These are phyloP conservation scores for Megalurothrips usitatus DNA, from an alignment of 2,888 invertebrate species.

Conservation along the genomic window DNA sequence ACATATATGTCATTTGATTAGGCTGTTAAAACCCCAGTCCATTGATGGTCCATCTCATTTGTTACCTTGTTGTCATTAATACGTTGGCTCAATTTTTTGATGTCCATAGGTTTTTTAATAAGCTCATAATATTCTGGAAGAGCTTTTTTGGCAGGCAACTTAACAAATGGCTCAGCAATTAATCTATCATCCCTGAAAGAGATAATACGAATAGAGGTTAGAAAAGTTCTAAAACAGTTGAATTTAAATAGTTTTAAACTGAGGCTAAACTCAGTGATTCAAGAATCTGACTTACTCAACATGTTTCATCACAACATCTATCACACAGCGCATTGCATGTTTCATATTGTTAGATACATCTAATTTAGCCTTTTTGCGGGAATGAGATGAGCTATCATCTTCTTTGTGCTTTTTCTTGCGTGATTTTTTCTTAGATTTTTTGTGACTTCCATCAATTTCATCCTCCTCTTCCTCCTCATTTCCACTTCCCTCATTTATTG, in stretches of 20 bases:
- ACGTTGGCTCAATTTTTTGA: slow-evolving; percentile 51
- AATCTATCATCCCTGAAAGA: slow-evolving; percentile 49
- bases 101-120: slow-evolving; percentile 54
- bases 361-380: background rate
- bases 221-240: background rate
- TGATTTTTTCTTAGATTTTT: slow-evolving; percentile 37
- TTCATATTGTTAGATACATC: slow-evolving; percentile 18
- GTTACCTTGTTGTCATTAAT: slow-evolving; percentile 44
- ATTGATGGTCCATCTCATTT: background rate
- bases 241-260: background rate
- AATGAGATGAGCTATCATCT: slow-evolving; percentile 39
- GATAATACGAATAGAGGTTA: no score
- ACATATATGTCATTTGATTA: background rate
- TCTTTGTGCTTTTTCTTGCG: slow-evolving; percentile 38
- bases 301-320: slow-evolving; percentile 50
- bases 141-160: slow-evolving; percentile 52
- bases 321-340: slow-evolving; percentile 39
- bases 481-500: slow-evolving; percentile 36
- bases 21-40: background rate
- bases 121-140: slow-evolving; percentile 56
- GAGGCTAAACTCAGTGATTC: background rate
- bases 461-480: slow-evolving; percentile 38
- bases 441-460: slow-evolving; percentile 40
- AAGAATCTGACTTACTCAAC: slow-evolving; percentile 42
- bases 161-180: slow-evolving; percentile 53